Evolutionary conservation across 2,888 invertebrate genomes (phyloP).

Genomic region (Adelognathus sp.): DNA sequence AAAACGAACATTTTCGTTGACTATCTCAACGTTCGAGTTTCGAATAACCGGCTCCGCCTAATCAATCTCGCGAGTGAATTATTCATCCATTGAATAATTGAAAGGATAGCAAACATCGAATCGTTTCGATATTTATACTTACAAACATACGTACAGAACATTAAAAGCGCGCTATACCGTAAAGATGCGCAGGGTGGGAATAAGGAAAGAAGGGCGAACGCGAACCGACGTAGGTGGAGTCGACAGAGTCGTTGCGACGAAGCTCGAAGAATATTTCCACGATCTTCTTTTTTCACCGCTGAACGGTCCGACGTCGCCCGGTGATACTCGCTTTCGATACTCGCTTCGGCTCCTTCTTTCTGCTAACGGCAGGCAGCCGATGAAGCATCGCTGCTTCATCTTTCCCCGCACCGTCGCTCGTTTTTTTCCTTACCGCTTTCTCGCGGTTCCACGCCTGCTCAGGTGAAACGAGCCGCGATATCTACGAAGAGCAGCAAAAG

Average conservation of each 20-base stretch:
- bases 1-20: too few species aligned
- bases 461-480: constrained; percentile 61
- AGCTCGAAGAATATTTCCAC: constrained; percentile 47
- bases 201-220: not conserved
- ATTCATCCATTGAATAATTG: too few species aligned
- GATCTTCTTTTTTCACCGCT: not conserved
- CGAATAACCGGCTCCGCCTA: too few species aligned
- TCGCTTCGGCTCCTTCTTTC: constrained; percentile 10
- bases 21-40: too few species aligned
- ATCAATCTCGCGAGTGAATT: too few species aligned
- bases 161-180: not conserved
- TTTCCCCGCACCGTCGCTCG: constrained; percentile 15
- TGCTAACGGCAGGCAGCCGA: not conserved
- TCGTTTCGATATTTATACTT: not conserved
- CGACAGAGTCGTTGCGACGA: constrained; percentile 47
- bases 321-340: constrained; percentile 43
- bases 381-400: not conserved
- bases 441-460: constrained; percentile 48
- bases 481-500: constrained; percentile 44
- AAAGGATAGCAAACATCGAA: not conserved
- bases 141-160: not conserved
- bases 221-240: constrained; percentile 37
- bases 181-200: not conserved
- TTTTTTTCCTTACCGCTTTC: constrained; percentile 36
- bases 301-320: constrained; percentile 4